A percentile compares a stretch with the other conserved stretches of the same genome.
These are phyloP conservation scores for Hafferia zeledoni DNA, from an alignment of 2,797 vertebrate genomes.

Conservation along the genomic window DNA sequence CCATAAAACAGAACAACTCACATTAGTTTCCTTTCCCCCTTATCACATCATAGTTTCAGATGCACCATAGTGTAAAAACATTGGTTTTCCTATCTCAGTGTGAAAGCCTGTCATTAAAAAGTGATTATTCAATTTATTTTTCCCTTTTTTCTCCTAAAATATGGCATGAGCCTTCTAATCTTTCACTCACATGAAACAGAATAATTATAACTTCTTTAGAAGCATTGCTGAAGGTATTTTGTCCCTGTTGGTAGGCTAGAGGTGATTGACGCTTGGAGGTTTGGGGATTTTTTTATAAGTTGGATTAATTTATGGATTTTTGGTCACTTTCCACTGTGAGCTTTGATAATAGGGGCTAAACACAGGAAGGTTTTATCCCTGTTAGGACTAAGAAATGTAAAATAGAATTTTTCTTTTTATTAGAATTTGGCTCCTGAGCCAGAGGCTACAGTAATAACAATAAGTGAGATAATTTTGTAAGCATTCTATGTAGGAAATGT, in stretches of 20 bases:
- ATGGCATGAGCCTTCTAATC: background rate
- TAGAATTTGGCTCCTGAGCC: slow-evolving; percentile 41
- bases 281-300: background rate
- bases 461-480: slow-evolving; percentile 56
- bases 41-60: background rate
- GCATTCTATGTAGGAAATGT: slow-evolving; percentile 60
- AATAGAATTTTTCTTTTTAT: slow-evolving; percentile 30
- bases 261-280: background rate
- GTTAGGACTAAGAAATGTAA: slow-evolving; percentile 3
- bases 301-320: slow-evolving; percentile 24
- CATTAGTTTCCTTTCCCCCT: background rate
- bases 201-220: slow-evolving; percentile 18
- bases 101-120: slow-evolving; percentile 22
- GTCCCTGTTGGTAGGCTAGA: background rate
- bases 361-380: background rate
- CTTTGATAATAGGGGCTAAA: slow-evolving; percentile 3
- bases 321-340: background rate
- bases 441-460: slow-evolving; percentile 33
- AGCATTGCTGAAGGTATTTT: background rate
- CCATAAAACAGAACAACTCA: background rate
- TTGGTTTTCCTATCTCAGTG: background rate
- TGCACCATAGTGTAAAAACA: background rate
- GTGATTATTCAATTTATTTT: slow-evolving; percentile 29
- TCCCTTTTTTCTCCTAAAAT: background rate
- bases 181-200: slow-evolving; percentile 13